These are phyloP conservation scores for Caenorhabditis uteleia DNA, from an alignment of 2,888 invertebrate genomes.

Conservation along the genomic window DNA sequence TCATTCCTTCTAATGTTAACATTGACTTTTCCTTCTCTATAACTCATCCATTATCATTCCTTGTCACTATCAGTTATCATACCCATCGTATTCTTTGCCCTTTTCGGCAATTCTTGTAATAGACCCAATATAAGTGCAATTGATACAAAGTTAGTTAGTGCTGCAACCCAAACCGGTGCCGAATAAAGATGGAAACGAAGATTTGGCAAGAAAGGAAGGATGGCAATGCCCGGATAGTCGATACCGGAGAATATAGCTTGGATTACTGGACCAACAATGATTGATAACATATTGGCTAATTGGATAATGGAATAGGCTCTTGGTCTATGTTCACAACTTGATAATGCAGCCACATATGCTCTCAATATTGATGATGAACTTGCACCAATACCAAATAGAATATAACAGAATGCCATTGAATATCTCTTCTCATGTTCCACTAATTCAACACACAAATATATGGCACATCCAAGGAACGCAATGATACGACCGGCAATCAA, in stretches of 20 bases:
- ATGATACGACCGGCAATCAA: constrained; percentile 40
- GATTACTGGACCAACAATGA: constrained; percentile 51
- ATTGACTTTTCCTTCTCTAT: constrained; percentile 20
- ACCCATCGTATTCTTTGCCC: constrained; percentile 20
- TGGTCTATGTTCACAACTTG: constrained; percentile 29
- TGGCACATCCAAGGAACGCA: constrained; percentile 42
- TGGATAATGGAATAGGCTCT: constrained; percentile 41
- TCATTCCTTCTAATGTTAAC: constrained; percentile 18
- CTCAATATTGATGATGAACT: constrained; percentile 42
- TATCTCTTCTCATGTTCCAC: constrained; percentile 39
- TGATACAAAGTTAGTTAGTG: constrained; percentile 45
- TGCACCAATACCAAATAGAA: constrained; percentile 43
- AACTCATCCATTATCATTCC: too few relatives aligned
- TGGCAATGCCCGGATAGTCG: constrained; percentile 37
- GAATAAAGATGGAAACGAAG: constrained; percentile 49
- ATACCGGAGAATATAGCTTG: constrained; percentile 43
- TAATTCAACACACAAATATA: constrained; percentile 49
- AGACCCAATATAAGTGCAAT: constrained; percentile 33
- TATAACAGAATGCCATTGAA: constrained; percentile 42
- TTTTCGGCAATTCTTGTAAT: constrained; percentile 34
- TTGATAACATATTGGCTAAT: constrained; percentile 41
- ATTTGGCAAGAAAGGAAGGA: constrained; percentile 25
- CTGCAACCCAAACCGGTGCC: constrained; percentile 50
- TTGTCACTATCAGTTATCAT: background rate
- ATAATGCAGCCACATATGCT: constrained; percentile 47